Conservation (phyloP, 2,113 vertebrate species). For the Dicaeum eximium region DNA sequence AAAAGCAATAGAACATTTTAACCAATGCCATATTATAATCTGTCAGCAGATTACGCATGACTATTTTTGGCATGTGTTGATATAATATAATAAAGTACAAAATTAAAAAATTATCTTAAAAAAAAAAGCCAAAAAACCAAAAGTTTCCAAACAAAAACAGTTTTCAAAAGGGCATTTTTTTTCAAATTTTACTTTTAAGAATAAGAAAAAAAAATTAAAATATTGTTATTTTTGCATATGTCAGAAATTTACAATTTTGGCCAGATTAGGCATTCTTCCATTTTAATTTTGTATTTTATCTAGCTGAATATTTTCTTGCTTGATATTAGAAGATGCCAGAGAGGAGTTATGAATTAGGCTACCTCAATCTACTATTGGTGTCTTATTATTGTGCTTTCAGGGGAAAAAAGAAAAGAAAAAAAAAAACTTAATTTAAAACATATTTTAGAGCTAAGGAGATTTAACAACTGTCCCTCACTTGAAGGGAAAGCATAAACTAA, state of each 20-base stretch:
- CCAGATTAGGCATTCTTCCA: background rate
- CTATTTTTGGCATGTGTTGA: slow-evolving; percentile 25
- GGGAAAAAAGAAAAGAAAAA: background rate
- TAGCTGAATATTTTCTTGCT: background rate
- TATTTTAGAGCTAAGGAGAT: background rate
- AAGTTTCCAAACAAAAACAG: background rate
- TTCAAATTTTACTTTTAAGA: background rate
- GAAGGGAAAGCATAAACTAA: background rate
- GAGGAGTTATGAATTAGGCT: background rate
- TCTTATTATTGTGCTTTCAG: background rate
- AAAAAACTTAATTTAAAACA: background rate
- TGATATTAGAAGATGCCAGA: background rate
- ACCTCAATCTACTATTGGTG: background rate
- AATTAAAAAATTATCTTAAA: background rate
- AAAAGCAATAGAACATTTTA: slow-evolving; percentile 38
- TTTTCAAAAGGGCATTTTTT: background rate
- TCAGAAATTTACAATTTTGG: background rate
- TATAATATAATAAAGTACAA: background rate
- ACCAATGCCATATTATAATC: slow-evolving; percentile 43
- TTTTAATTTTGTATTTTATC: background rate
- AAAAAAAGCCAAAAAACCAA: background rate
- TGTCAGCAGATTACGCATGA: slow-evolving; percentile 4
- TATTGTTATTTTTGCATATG: background rate
- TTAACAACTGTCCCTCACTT: background rate
- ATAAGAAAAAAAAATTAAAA: background rate